Conservation (phyloP, 1,140 invertebrate species). For the Nixonia krombeini region DNA sequence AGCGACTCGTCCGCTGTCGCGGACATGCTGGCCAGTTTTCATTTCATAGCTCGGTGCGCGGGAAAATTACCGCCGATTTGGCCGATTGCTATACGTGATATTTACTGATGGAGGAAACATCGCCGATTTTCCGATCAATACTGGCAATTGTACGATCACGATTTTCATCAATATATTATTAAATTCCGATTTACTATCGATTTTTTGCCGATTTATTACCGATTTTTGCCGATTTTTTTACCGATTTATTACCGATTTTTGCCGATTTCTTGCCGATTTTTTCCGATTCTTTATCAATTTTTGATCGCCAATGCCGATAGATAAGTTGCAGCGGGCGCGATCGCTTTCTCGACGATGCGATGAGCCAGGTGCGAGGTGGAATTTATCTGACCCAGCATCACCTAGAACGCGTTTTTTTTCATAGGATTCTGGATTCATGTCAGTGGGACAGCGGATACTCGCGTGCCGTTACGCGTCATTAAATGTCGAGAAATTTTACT, state of each 20-base stretch:
- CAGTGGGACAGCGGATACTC: slow-evolving; percentile 19
- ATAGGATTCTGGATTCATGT: slow-evolving; percentile 18
- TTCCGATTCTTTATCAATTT: too few relatives aligned
- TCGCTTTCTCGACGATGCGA: slow-evolving; percentile 34
- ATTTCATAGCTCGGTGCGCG: slow-evolving; percentile 19
- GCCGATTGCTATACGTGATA: too few relatives aligned
- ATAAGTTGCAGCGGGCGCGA: slow-evolving; percentile 37
- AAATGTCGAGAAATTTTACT: slow-evolving; percentile 33
- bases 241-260: too few relatives aligned
- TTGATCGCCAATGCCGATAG: slow-evolving; percentile 31
- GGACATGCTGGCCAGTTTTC: slow-evolving; percentile 3
- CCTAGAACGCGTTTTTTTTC: slow-evolving; percentile 8
- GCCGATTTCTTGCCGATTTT: too few relatives aligned
- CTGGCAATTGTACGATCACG: too few relatives aligned
- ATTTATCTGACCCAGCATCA: slow-evolving; percentile 10
- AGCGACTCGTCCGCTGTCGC: slow-evolving; percentile 9
- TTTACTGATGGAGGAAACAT: too few relatives aligned
- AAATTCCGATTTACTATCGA: too few relatives aligned
- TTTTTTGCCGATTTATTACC: too few relatives aligned
- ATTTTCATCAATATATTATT: too few relatives aligned
- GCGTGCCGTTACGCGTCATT: slow-evolving; percentile 35
- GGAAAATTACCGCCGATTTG: slow-evolving; percentile 3
- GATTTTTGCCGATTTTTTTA: too few relatives aligned
- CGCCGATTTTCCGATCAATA: too few relatives aligned
- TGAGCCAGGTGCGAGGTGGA: slow-evolving; percentile 1